Percentiles rank a stretch among this genome's conserved stretches.
phyloP scores from a whole-genome alignment of 2,888 invertebrate species.

The Eucriotettix oculatus region DNA sequence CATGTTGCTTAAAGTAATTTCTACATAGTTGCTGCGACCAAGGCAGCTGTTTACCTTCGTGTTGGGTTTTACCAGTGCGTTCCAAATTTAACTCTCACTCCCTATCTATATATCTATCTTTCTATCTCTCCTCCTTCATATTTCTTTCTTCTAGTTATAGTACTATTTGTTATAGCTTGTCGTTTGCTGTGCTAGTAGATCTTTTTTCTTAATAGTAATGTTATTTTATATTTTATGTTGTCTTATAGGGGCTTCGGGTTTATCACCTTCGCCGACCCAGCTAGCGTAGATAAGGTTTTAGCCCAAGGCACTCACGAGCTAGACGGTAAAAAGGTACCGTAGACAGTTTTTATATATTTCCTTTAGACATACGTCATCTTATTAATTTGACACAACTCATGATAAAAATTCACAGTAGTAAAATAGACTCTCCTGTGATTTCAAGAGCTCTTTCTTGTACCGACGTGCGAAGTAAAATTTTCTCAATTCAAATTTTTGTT shows the following conservation, averaged over 20 bases:
- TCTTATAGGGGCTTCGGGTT: constrained; percentile 95
- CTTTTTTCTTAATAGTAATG: constrained; percentile 13
- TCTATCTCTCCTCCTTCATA: constrained; percentile 3
- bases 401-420: too few species aligned
- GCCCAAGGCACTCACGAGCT: constrained; percentile 96
- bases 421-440: too few species aligned
- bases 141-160: not conserved
- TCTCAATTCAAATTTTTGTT: too few species aligned
- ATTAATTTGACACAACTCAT: too few species aligned
- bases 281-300: constrained; percentile 98
- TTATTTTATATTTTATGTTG: constrained; percentile 13
- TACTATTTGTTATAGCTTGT: not conserved
- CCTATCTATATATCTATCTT: constrained; percentile 5
- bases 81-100: not conserved
- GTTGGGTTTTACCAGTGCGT: too few species aligned
- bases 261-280: constrained; percentile 97
- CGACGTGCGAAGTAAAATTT: too few species aligned
- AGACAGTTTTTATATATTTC: constrained; percentile 5
- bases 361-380: too few species aligned
- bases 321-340: constrained; percentile 93
- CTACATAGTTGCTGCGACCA: constrained; percentile 4
- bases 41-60: not conserved
- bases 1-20: not conserved
- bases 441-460: too few species aligned
- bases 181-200: constrained; percentile 11